A percentile compares a stretch with the other conserved stretches of the same genome.
Conservation (phyloP, 2,113 vertebrate genomes). For the Festucalex cinctus region DNA sequence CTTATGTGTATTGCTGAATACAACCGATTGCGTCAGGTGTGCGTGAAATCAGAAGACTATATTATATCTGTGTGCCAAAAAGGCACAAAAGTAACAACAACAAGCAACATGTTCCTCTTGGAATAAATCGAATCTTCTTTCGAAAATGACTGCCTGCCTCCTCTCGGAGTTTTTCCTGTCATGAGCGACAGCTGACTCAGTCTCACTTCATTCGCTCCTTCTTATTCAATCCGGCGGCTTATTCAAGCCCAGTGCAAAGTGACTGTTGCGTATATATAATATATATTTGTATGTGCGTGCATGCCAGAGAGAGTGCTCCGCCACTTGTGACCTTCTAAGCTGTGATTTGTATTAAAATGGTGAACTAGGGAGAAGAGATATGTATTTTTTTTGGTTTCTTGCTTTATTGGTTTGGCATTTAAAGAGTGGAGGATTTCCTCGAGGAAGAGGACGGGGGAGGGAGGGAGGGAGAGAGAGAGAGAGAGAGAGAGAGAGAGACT, state of each 20-base stretch:
- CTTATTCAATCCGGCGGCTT: constrained; percentile 60
- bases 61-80: constrained; percentile 6
- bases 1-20: neutral
- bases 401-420: constrained; percentile 71
- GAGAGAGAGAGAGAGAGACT: constrained; percentile 14
- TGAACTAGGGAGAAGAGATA: constrained; percentile 46
- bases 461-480: constrained; percentile 19
- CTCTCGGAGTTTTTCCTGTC: constrained; percentile 11
- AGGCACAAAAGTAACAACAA: constrained; percentile 1
- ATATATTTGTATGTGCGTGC: neutral
- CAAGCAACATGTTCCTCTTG: neutral
- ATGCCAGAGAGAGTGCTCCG: constrained; percentile 20
- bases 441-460: constrained; percentile 24
- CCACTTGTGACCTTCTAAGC: constrained; percentile 54
- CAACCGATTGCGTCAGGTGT: neutral
- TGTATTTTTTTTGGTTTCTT: constrained; percentile 58
- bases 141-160: constrained; percentile 5
- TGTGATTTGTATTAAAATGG: constrained; percentile 63
- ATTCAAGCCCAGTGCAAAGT: constrained; percentile 55
- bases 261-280: constrained; percentile 38
- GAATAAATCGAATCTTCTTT: neutral
- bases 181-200: constrained; percentile 6
- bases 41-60: neutral
- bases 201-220: constrained; percentile 16
- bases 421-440: constrained; percentile 54